Base-by-base conservation (phyloP, 2,797 vertebrate genomes). In the Tarsius wallacei region DNA sequence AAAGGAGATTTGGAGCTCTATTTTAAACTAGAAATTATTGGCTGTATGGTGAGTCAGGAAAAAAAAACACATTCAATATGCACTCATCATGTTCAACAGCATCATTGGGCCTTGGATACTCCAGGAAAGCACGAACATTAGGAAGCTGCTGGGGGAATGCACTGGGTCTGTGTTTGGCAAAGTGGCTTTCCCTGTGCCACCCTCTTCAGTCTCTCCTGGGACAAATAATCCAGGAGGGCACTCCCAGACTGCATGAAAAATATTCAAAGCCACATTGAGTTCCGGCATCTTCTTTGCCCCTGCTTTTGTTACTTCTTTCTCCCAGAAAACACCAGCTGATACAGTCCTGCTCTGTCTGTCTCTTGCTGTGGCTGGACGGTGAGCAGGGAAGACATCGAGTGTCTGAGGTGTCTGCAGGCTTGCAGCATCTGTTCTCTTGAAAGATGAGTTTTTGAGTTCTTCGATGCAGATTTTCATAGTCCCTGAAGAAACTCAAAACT, bases 401-500 rank as follows among this genome's bases (percentile, higher is more conserved):
- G 17, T 31, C 90, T 74, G 0, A 17, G 28, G 13, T 51, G 5
- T 53, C 33, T 22, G 14, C 21, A 61, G 64, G 36, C 26, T 61
- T 51, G 7, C 12, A 63, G 31, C n/a, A 42, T 19, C 28, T 47
- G 15, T 49, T 14, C 36, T 59, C 36, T 59, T 26, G 7, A 17
- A 28, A 53, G 33, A 26, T 24, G 14, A 47, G 42, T 17, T 2
- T 51, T n/a, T 47, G 55, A 42, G 15, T 31, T 66, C n/a, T 74
- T 36, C 59, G 33, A 15, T 42, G 47, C 59, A 36, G 4, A 63
- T 36, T 74, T 91, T 91, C 68, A 36, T 5, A 15, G 71, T 63
- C 31, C 80, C 90, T 63, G 36, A 84, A 83, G 80, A 91, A 83
- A 53, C 57, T 83, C 47, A 14, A 53, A 91, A 51, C 53, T 51